These are phyloP conservation scores for Anoplius nigerrimus DNA, from an alignment of 2,888 invertebrate genomes.

Conservation along the genomic window DNA sequence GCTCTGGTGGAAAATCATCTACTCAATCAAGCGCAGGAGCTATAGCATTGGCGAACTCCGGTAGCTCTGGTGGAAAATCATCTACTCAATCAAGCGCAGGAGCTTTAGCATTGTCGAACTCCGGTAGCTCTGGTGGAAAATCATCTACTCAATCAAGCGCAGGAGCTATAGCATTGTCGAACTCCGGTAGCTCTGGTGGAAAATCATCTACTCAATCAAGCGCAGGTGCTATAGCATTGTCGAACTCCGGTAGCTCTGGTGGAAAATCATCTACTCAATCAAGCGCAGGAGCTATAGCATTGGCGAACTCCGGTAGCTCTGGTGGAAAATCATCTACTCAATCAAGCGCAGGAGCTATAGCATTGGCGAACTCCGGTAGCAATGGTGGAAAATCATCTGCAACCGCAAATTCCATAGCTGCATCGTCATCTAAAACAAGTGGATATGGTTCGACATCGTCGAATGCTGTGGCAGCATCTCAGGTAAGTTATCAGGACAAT, in stretches of 20 bases:
- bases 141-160: slow-evolving; percentile 4
- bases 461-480: too few species aligned
- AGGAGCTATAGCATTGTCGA: background rate
- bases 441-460: too few species aligned
- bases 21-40: slow-evolving; percentile 2
- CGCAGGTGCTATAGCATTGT: background rate
- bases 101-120: background rate
- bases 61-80: background rate
- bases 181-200: background rate
- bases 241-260: background rate
- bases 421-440: too few species aligned
- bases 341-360: background rate
- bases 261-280: slow-evolving; percentile 1
- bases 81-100: background rate
- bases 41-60: background rate
- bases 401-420: background rate
- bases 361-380: background rate
- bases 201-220: background rate
- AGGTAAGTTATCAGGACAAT: too few species aligned
- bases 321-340: background rate
- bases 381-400: background rate
- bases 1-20: background rate
- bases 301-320: background rate
- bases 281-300: background rate
- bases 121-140: background rate